Percentiles rank a stretch among this genome's conserved stretches.
Conservation (phyloP, 2,113 vertebrate genomes). For the Spea bombifrons region DNA sequence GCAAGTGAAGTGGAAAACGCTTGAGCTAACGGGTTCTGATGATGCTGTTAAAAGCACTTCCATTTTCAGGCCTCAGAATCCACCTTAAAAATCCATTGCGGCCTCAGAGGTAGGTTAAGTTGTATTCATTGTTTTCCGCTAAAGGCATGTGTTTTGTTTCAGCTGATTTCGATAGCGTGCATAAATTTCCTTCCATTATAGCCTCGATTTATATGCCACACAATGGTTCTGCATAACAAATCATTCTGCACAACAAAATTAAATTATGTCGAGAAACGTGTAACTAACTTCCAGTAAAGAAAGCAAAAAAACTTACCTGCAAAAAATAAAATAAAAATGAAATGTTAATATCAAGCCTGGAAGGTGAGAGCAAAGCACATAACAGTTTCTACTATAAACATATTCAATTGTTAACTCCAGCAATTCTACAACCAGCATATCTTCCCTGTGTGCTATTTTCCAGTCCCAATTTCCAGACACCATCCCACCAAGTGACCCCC, state of each 20-base stretch:
- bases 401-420: no score
- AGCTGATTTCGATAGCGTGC: not conserved
- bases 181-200: slow-evolving; percentile 1
- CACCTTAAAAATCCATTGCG: slow-evolving; percentile 4
- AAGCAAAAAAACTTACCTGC: not conserved
- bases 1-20: slow-evolving; percentile 31
- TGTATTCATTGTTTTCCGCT: not conserved
- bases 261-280: not conserved
- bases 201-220: not conserved
- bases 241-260: not conserved
- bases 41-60: slow-evolving; percentile 32
- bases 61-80: not conserved
- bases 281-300: not conserved
- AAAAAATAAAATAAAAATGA: not conserved
- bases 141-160: slow-evolving; percentile 12
- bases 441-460: no score
- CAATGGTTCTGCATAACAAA: slow-evolving; percentile 11
- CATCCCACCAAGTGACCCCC: no score
- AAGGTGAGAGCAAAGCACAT: no score
- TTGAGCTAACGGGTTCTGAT: slow-evolving; percentile 25
- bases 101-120: not conserved
- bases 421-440: no score
- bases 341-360: not conserved
- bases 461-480: no score
- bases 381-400: no score